These are phyloP conservation scores for Drosophila cardini DNA, from an alignment of 1,140 invertebrate genomes.

Conservation along the genomic window DNA sequence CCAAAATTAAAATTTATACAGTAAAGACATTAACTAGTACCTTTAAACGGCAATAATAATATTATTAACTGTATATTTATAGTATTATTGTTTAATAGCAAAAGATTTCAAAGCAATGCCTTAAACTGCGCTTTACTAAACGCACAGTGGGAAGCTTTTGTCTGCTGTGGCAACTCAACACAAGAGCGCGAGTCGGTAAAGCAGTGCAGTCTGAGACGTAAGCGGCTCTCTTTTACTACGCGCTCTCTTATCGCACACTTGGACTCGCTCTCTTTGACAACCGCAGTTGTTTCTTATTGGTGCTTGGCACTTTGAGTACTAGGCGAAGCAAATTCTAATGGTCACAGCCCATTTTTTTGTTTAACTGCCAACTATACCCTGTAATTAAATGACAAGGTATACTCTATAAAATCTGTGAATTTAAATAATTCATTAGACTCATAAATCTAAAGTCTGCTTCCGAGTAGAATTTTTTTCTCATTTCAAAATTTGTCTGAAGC, in stretches of 20 bases:
- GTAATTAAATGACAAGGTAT: not conserved
- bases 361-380: not conserved
- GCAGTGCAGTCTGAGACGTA: conserved; percentile 52
- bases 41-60: too few relatives aligned
- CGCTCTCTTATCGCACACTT: conserved; percentile 3
- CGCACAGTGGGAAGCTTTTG: not conserved
- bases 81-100: not conserved
- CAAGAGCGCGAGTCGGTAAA: conserved; percentile 41
- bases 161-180: not conserved
- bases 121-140: conserved; percentile 31
- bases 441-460: conserved; percentile 16
- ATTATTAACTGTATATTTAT: conserved; percentile 1
- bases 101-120: conserved; percentile 20
- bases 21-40: too few relatives aligned
- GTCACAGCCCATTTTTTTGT: conserved; percentile 34
- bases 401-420: conserved; percentile 3
- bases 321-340: conserved; percentile 23
- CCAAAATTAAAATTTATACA: conserved; percentile 34
- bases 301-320: conserved; percentile 11
- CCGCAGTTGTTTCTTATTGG: conserved; percentile 45
- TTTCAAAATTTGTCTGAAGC: conserved; percentile 29
- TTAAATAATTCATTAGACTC: conserved; percentile 17
- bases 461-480: not conserved
- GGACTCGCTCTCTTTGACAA: conserved; percentile 4
- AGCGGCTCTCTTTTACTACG: conserved; percentile 16